These are phyloP conservation scores for Macropus fuliginosus DNA, from an alignment of 2,797 vertebrate genomes.

Conservation along the genomic window DNA sequence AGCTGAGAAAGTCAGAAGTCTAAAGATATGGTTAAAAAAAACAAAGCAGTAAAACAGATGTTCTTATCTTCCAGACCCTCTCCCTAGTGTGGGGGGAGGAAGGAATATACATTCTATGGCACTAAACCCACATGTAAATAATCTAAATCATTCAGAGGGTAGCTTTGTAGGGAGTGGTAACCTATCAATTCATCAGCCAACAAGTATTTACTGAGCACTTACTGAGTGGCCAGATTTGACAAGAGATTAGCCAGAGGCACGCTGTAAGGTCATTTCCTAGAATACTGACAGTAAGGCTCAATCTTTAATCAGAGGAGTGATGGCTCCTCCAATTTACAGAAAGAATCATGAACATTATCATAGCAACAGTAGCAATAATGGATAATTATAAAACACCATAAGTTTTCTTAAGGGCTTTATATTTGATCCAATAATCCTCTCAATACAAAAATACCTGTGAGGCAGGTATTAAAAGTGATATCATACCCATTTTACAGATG, in stretches of 20 bases:
- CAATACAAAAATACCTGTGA: neutral
- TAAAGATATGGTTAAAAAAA: neutral
- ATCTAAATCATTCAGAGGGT: neutral
- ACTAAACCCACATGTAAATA: neutral
- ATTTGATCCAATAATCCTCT: neutral
- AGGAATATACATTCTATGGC: neutral
- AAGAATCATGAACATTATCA: neutral
- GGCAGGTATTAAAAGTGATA: neutral
- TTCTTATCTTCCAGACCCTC: neutral
- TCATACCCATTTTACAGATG: neutral
- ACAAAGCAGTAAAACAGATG: neutral
- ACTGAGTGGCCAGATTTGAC: neutral
- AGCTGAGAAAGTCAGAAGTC: conserved; percentile 26
- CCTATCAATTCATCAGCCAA: conserved; percentile 3
- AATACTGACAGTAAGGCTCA: neutral
- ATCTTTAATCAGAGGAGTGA: neutral
- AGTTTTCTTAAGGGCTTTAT: neutral
- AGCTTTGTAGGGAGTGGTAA: neutral
- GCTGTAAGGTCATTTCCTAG: neutral
- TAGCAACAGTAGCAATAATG: neutral
- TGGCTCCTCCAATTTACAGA: neutral
- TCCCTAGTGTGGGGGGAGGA: neutral
- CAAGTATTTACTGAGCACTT: neutral
- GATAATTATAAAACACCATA: neutral
- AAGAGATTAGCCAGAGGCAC: neutral